Evolutionary conservation across 1,140 invertebrate species (phyloP).

Genomic region (Papilio dardanus): DNA sequence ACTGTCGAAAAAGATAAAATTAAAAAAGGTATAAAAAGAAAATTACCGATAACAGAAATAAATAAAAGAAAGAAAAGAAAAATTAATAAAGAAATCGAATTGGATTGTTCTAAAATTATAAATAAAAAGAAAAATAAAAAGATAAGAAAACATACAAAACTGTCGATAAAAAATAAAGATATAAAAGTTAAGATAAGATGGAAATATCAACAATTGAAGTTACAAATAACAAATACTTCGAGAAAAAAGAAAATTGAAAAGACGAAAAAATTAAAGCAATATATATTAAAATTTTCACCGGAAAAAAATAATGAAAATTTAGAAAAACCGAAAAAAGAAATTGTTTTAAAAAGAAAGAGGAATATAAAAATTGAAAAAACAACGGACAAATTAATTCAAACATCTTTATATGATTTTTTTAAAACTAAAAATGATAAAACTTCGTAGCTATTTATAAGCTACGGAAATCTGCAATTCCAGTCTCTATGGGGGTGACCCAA

Average conservation of each 20-base stretch:
- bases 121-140: slow-evolving; percentile 38
- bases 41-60: slow-evolving; percentile 16
- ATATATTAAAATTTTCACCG: slow-evolving; percentile 50
- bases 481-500: no score
- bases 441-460: no score
- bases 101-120: not conserved
- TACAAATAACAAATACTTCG: slow-evolving; percentile 47
- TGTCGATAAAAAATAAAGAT: slow-evolving; percentile 53
- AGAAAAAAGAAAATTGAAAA: slow-evolving; percentile 44
- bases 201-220: slow-evolving; percentile 48
- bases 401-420: slow-evolving; percentile 65
- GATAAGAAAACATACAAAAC: slow-evolving; percentile 37
- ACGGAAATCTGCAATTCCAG: no score
- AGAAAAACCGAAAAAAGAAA: slow-evolving; percentile 45
- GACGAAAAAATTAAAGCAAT: slow-evolving; percentile 57
- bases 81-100: not conserved
- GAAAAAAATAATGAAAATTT: slow-evolving; percentile 38
- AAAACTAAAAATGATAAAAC: slow-evolving; percentile 42
- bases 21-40: slow-evolving; percentile 38
- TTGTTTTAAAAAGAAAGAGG: slow-evolving; percentile 52
- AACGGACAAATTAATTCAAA: slow-evolving; percentile 61
- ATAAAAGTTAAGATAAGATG: slow-evolving; percentile 61
- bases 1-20: slow-evolving; percentile 42
- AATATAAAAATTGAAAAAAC: slow-evolving; percentile 50
- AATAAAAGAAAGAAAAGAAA: slow-evolving; percentile 39